Base-by-base conservation (phyloP, 2,797 vertebrate genomes). In the Hoplostethus mediterraneus region DNA sequence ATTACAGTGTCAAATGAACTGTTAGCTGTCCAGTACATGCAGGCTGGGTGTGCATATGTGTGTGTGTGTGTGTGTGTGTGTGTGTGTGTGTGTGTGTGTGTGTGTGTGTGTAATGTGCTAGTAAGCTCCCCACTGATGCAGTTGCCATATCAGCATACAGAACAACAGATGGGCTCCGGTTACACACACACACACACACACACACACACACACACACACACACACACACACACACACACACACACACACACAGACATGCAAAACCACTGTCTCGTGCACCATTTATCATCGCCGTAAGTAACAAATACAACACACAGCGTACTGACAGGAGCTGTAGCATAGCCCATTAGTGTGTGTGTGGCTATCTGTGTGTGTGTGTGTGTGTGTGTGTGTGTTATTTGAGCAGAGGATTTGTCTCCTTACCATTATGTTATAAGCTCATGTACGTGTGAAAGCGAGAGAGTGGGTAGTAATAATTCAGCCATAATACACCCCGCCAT, bases 1-100 rank as follows among this genome's bases (percentile, higher is more conserved):
- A 94, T 94, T 93, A 92, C 90, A 90, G 90, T 92, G 91, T 92
- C 90, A 91, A 90, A 91, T 93, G 79, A 91, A 91, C 89, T 90
- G 89, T 89, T 93, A 83, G 89, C 84, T 71, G 79, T 76, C 81
- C 86, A 77, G 77, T 81, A 68, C 80, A 73, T 80, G 76, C 66
- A 80, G 80, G 51, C 81, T 66, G 64, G 62, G 70, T 65, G 56
- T 63, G 36, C 67, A 57, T 69, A 55, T 51, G 63, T 36, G 61
- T 58, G 63, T 65, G 64, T 52, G 61, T 47, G 63, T 67, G 67
- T 66, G 79, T 51, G 36, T 52, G 65, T 67, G 75, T 63, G 60
- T 62, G 54, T 64, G 58, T 70, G 53, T 58, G 42, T 36, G 21
- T 21, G 21, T 21, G 21, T 21, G 21, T 21, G 21, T 21, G 21